Conservation (phyloP, 2,888 invertebrate genomes). For the Oxytorus armatus region DNA sequence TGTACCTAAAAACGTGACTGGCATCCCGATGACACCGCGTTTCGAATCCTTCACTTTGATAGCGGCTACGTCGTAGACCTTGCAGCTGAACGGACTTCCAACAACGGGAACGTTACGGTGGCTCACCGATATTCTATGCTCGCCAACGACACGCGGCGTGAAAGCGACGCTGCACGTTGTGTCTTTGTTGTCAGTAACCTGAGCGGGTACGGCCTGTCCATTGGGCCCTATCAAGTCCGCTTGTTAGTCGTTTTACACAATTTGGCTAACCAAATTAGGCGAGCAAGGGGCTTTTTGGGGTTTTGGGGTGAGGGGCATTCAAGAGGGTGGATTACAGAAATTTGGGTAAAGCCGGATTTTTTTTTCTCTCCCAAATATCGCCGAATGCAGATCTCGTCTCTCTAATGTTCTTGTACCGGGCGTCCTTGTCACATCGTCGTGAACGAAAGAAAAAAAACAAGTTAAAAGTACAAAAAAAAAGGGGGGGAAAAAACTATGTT, state of each 20-base stretch:
- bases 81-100: conserved; percentile 97
- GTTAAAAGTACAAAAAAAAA: conserved; percentile 24
- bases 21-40: conserved; percentile 94
- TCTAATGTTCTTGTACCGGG: conserved; percentile 49
- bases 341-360: conserved; percentile 25
- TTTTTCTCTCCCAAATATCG: conserved; percentile 27
- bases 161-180: conserved; percentile 96
- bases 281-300: conserved; percentile 65
- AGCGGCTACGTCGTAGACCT: conserved; percentile 97
- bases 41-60: conserved; percentile 97
- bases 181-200: conserved; percentile 93
- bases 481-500: neutral
- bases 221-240: conserved; percentile 91
- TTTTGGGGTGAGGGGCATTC: neutral
- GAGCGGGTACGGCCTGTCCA: conserved; percentile 95
- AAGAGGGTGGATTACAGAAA: conserved; percentile 2
- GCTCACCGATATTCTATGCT: conserved; percentile 95
- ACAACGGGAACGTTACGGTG: conserved; percentile 93
- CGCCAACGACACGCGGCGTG: conserved; percentile 95
- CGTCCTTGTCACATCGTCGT: conserved; percentile 46
- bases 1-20: conserved; percentile 94
- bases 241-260: conserved; percentile 82
- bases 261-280: conserved; percentile 73
- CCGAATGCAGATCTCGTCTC: conserved; percentile 47
- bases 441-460: conserved; percentile 16